Evolutionary conservation across 2,113 vertebrate species (phyloP).

Genomic region (Caranx melampygus): DNA sequence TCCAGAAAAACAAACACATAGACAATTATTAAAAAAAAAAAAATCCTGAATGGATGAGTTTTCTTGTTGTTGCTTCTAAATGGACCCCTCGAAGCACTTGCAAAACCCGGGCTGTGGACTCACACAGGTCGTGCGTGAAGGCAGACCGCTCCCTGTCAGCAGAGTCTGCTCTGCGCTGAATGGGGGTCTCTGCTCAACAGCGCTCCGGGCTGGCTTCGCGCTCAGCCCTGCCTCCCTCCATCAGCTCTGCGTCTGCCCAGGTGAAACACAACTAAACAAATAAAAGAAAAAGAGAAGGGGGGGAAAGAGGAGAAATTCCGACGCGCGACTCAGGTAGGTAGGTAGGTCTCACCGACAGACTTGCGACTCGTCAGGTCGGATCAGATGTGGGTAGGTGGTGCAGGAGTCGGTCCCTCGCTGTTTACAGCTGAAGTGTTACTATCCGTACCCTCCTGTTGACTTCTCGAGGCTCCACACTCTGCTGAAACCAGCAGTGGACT

Average conservation of each 20-base stretch:
- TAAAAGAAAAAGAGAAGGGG: not conserved
- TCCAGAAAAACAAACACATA: not conserved
- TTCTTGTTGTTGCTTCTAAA: conserved; percentile 10
- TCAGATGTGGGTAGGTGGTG: not conserved
- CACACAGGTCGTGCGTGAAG: conserved; percentile 34
- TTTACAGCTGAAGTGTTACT: conserved; percentile 17
- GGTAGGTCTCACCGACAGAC: not conserved
- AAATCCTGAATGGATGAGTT: conserved; percentile 9
- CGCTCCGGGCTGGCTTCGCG: conserved; percentile 43
- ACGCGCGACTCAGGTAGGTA: conserved; percentile 10
- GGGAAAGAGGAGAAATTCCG: conserved; percentile 25
- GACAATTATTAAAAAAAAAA: not conserved
- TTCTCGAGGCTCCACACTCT: conserved; percentile 55
- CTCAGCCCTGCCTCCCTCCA: conserved; percentile 59
- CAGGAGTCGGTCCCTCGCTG: not conserved
- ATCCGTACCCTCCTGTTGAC: conserved; percentile 62
- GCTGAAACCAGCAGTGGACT: conserved; percentile 56
- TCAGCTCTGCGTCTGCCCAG: conserved; percentile 57
- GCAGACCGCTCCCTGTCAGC: conserved; percentile 64
- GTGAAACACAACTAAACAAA: conserved; percentile 14
- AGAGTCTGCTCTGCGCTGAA: conserved; percentile 39
- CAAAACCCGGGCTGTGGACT: conserved; percentile 12
- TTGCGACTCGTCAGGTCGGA: conserved; percentile 31
- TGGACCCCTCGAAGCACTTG: conserved; percentile 2
- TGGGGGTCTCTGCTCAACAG: conserved; percentile 46